Percentiles rank a stretch among this genome's conserved stretches.
phyloP scores from a whole-genome alignment of 2,797 vertebrate genomes.

The Tragelaphus oryx region DNA sequence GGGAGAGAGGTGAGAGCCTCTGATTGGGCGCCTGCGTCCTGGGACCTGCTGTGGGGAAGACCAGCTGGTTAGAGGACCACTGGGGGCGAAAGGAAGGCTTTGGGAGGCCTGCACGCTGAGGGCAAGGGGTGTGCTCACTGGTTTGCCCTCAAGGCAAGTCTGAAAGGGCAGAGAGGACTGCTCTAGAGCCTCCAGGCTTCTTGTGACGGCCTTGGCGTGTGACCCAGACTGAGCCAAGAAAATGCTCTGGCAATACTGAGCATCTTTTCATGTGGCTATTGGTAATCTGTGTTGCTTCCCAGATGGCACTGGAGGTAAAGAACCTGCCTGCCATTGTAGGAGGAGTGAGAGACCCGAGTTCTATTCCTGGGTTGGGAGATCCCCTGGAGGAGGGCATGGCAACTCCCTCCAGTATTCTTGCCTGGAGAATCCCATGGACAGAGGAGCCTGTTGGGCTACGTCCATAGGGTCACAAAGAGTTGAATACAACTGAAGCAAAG shows the following conservation, averaged over 20 bases:
- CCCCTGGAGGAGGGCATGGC: neutral
- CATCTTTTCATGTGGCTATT: neutral
- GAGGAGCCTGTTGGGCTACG: neutral
- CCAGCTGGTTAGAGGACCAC: neutral
- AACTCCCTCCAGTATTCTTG: neutral
- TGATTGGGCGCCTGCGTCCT: neutral
- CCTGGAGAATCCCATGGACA: neutral
- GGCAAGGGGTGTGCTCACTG: neutral
- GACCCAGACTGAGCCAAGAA: neutral
- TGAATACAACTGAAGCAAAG: neutral
- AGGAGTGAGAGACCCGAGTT: neutral
- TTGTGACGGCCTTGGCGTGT: neutral
- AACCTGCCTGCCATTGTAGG: neutral
- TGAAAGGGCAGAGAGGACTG: neutral
- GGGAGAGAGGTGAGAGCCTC: neutral
- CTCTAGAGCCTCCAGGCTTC: neutral
- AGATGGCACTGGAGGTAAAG: neutral
- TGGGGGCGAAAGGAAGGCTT: neutral
- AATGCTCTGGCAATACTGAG: neutral
- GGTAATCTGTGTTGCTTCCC: neutral
- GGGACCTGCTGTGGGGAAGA: neutral
- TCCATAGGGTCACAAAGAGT: neutral
- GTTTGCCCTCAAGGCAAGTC: neutral
- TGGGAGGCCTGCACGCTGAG: neutral
- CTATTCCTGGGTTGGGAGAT: neutral